Percentiles rank a stretch among this genome's conserved stretches.
Evolutionary conservation across 2,113 vertebrate species (phyloP).

Genomic region (Spheniscus mendiculus): DNA sequence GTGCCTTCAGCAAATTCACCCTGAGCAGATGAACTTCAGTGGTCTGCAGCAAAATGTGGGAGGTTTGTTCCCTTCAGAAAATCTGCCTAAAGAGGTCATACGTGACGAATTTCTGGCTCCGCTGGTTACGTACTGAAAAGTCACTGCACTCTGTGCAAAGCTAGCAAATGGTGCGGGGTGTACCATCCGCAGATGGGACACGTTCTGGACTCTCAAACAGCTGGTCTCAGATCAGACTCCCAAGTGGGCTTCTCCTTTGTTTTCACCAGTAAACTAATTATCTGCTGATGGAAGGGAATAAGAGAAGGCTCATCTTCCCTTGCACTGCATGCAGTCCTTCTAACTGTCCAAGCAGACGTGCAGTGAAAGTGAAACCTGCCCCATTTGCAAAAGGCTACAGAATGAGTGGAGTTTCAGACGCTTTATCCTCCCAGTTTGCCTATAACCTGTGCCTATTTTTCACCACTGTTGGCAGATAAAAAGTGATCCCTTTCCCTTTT

Average conservation of each 20-base stretch:
- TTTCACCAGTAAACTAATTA: background rate
- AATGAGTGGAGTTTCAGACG: background rate
- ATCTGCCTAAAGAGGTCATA: background rate
- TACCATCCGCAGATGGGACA: accelerated
- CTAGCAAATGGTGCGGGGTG: background rate
- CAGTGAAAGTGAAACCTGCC: background rate
- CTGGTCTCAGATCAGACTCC: background rate
- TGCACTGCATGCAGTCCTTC: background rate
- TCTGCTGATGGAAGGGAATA: background rate
- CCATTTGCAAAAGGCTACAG: background rate
- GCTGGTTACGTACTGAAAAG: background rate
- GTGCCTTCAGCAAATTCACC: background rate
- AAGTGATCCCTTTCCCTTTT: background rate
- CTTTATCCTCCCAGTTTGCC: background rate
- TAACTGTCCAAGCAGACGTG: background rate
- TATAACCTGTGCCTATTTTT: background rate
- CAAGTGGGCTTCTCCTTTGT: background rate
- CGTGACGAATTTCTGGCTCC: accelerated
- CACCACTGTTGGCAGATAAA: background rate
- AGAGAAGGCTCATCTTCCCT: background rate
- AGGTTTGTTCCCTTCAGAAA: background rate
- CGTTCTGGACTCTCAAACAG: background rate
- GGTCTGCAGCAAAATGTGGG: background rate
- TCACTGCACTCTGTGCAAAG: background rate
- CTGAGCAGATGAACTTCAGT: background rate